A percentile compares a stretch with the other conserved stretches of the same genome.
phyloP scores from a whole-genome alignment of 2,888 invertebrate species.

The Drosophila siamana region DNA sequence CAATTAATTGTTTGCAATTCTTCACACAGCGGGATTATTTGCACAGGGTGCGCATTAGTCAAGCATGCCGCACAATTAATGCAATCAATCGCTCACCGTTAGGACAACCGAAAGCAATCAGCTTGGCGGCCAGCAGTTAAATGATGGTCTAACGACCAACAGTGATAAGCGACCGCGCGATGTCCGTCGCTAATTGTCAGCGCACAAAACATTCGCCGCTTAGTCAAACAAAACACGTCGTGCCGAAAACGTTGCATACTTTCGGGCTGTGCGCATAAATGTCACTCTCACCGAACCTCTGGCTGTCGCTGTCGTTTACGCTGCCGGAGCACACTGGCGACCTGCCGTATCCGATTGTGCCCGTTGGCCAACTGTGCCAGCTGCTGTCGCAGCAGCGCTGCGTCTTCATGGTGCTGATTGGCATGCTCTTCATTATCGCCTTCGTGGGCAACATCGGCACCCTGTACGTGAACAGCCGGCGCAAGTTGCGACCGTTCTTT shows the following conservation, averaged over 20 bases:
- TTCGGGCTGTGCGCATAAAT: conserved; percentile 47
- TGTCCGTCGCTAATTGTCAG: conserved; percentile 46
- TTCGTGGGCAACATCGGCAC: conserved; percentile 75
- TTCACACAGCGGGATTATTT: no score
- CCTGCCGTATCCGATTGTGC: conserved; percentile 49
- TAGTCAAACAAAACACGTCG: conserved; percentile 33
- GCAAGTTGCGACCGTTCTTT: conserved; percentile 86
- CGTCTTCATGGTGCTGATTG: conserved; percentile 59
- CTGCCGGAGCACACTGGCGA: not conserved
- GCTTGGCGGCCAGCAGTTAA: conserved; percentile 19
- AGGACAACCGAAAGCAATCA: conserved; percentile 55
- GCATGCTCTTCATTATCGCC: conserved; percentile 60
- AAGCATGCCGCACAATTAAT: not conserved
- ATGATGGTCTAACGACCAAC: conserved; percentile 28
- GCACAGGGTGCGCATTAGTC: not conserved
- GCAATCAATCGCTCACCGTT: conserved; percentile 24
- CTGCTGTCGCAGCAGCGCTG: conserved; percentile 49
- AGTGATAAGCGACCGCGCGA: conserved; percentile 48
- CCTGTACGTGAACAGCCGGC: conserved; percentile 76
- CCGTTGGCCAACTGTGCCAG: conserved; percentile 57
- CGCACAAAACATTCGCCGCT: conserved; percentile 19
- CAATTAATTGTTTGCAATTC: no score
- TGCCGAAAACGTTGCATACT: conserved; percentile 55
- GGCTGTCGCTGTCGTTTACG: conserved; percentile 27
- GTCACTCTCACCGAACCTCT: conserved; percentile 21